Evolutionary conservation across 1,140 invertebrate genomes (phyloP), one percentile per base, ranked within the genome.

Genomic region (Drosophila pseudoananassae): DNA sequence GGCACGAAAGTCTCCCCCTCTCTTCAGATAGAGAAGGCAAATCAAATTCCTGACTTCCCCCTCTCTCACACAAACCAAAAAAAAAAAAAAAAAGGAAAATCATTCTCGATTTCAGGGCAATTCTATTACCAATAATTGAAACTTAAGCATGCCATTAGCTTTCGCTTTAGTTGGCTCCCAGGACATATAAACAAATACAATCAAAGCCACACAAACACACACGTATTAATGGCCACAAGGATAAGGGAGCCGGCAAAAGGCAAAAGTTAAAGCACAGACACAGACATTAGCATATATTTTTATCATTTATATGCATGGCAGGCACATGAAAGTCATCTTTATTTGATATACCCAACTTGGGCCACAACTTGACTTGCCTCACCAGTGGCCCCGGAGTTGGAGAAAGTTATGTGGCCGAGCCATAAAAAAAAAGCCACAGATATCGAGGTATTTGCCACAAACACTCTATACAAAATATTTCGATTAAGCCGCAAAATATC

Each of bases 221-320:
- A 36, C 45, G 40, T 29, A 53, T 36, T 64, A 33, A 43, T 66
- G 31, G 60, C 47, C 14, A 47, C 43, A 29, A 5, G 14, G 17
- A 27, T 12, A 15, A 29, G 45, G 23, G 15, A 8, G 40, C 27
- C 10, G 20, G 10, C 10, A n/a, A 40, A 15, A 4, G 38, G 38
- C 38, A 38, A 20, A 55, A 51, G 29, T 33, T 45, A 49, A 43
- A 3, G 59, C 23, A 12, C 8, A 63, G 31, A 58, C 46, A 45
- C 45, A 52, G 33, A 61, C 81, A 74, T 85, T 77, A 84, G 77
- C 82, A 81, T 84, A 73, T 77, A 87, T 87, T 87, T 85, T 77
- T 81, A 85, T 85, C 81, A 85, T 85, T 85, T 85, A 82, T 85
- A 85, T 85, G 81, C 81, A 87, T 77, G 81, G 82, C 81, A 84